A percentile compares a stretch with the other conserved stretches of the same genome.
phyloP scores from a whole-genome alignment of 2,888 invertebrate genomes.

The Cloeon dipterum region DNA sequence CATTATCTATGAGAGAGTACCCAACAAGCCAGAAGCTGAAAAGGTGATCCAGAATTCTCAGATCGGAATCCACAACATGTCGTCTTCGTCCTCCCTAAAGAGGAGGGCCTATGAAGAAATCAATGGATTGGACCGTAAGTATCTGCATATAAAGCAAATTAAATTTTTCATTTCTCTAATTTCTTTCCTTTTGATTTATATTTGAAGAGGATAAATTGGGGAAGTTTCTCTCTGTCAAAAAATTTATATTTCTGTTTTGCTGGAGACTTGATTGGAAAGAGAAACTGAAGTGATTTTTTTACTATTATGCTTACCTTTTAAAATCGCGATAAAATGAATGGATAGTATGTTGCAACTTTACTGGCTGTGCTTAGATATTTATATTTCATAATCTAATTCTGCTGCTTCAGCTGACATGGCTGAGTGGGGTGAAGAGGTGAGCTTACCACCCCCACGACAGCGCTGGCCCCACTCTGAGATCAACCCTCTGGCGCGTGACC shows the following conservation, averaged over 20 bases:
- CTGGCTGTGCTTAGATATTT: no score
- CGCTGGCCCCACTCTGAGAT: neutral
- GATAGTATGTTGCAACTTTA: no score
- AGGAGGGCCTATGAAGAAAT: slow-evolving; percentile 73
- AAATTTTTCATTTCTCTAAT: slow-evolving; percentile 12
- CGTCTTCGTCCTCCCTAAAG: slow-evolving; percentile 39
- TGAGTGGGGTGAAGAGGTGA: neutral
- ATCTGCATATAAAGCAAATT: slow-evolving; percentile 3
- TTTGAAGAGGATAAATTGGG: slow-evolving; percentile 36
- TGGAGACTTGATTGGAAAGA: no score
- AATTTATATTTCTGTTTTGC: no score
- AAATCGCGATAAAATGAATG: no score
- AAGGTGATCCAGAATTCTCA: slow-evolving; percentile 14
- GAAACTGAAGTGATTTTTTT: no score
- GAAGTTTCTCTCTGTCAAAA: no score
- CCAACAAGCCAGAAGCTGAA: slow-evolving; percentile 46
- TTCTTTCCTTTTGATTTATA: slow-evolving; percentile 28
- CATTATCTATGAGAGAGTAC: slow-evolving; percentile 63
- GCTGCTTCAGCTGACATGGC: neutral
- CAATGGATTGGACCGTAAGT: slow-evolving; percentile 72
- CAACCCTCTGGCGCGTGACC: no score
- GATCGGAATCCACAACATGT: slow-evolving; percentile 14
- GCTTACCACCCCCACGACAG: neutral
- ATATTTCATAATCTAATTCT: no score
- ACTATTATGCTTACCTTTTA: no score